Evolutionary conservation across 2,888 invertebrate genomes (phyloP), one percentile per base, ranked within the genome.

Genomic region (Ectobius pallidus): DNA sequence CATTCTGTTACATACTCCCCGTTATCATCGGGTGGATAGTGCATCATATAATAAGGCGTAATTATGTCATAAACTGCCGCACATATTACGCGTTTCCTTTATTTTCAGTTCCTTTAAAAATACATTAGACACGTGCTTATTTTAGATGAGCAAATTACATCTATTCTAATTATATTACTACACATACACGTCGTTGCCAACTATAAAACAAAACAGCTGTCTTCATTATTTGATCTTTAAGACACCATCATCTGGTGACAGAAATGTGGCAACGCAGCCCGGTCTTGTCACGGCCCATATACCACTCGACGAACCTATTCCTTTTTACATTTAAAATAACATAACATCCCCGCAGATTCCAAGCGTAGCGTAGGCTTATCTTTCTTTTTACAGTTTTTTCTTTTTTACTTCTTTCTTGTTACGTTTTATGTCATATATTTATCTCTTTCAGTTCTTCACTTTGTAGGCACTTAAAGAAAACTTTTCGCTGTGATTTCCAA

Each of bases 231-330:
- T 52, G 52, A 11, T 20, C 9, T 25, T 52, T 52, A 52, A 52
- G 52, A 52, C 25, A 25, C 52, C 0, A 52, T 52, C 25, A 20
- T 62, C 18, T 46, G 44, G 49, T 69, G 69, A 69, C 46, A 49
- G 42, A 61, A 63, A 61, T 32, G 44, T 61, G 73, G 61, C 73
- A 69, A 68, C 71, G 58, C 22, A 18, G 68, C 34, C 9, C 9
- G 34, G 62, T 39, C 30, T 39, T 39, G 71, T 71, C 68, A 67
- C 62, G 71, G 55, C 74, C 71, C 74, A 65, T 74, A 74, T 68
- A 74, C 42, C 70, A 16, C 65, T 74, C 72, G 70, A 70, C 70
- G 70, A 70, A 62, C 27, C 61, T 61, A 55, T 42, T 70, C 62
- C 44, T 58, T 70, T 70, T 46, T 46, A 25, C 69, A 46, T 69